Conservation (phyloP, 2,888 invertebrate genomes). For the Psylliodes chrysocephalus region DNA sequence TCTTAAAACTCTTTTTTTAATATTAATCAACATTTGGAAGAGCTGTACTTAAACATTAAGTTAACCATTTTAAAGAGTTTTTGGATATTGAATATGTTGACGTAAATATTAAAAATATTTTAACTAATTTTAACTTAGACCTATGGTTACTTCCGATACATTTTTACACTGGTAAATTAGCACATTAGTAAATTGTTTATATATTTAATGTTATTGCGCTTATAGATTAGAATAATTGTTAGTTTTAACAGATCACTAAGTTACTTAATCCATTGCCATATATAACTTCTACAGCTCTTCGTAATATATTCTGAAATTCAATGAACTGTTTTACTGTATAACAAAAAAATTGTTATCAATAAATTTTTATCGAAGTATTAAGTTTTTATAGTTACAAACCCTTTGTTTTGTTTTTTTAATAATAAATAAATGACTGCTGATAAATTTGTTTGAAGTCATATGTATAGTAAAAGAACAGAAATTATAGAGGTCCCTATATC, state of each 20-base stretch:
- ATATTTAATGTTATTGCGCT: conserved; percentile 48
- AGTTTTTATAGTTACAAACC: not conserved
- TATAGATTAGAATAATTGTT: conserved; percentile 44
- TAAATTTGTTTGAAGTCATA: no score
- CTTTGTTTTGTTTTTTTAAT: no score
- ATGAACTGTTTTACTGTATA: not conserved
- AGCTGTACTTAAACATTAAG: not conserved
- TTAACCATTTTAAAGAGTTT: not conserved
- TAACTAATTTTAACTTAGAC: not conserved
- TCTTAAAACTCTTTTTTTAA: not conserved
- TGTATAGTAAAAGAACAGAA: no score
- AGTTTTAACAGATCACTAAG: conserved; percentile 17
- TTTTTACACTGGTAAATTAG: conserved; percentile 23
- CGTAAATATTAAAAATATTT: not conserved
- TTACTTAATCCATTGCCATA: conserved; percentile 31
- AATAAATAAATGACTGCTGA: no score
- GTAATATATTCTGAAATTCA: not conserved
- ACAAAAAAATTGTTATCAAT: conserved; percentile 13
- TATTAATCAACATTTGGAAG: not conserved
- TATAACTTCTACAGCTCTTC: conserved; percentile 7
- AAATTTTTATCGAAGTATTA: conserved; percentile 16
- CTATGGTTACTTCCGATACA: conserved; percentile 22
- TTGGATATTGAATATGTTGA: not conserved
- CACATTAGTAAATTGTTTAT: conserved; percentile 42
- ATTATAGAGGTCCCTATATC: no score